Evolutionary conservation across 1,140 invertebrate species (phyloP).

Genomic region (Eurosta solidaginis): DNA sequence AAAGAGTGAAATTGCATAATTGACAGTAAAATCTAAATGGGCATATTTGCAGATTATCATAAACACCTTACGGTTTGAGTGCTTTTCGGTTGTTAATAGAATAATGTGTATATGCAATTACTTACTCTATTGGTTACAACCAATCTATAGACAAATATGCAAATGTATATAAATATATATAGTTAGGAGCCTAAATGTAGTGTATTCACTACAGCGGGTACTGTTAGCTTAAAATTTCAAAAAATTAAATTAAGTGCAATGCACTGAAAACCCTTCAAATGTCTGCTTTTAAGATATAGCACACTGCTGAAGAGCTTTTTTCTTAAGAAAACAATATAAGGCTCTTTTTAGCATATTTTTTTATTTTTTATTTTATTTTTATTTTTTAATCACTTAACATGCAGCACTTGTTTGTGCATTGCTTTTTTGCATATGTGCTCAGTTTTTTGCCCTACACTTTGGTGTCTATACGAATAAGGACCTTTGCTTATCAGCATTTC

Average conservation of each 20-base stretch:
- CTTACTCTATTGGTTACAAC: not conserved
- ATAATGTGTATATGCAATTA: not conserved
- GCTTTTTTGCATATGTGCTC: not conserved
- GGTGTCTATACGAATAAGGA: constrained; percentile 1
- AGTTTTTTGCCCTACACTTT: not conserved
- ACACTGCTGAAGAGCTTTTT: too few relatives aligned
- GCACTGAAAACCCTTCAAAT: too few relatives aligned
- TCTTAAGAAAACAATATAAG: not conserved
- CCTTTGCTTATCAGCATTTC: constrained; percentile 31
- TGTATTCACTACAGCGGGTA: too few relatives aligned
- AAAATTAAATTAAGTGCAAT: too few relatives aligned
- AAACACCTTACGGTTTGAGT: not conserved
- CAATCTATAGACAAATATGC: not conserved
- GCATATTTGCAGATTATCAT: not conserved
- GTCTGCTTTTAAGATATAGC: too few relatives aligned
- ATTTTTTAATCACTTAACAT: not conserved
- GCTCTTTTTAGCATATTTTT: not conserved
- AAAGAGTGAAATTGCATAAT: not conserved
- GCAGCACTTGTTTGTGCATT: not conserved
- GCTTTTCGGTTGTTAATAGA: not conserved
- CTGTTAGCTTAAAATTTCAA: too few relatives aligned
- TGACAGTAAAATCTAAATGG: not conserved
- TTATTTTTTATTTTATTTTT: not conserved
- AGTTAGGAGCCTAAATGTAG: too few relatives aligned
- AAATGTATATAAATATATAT: not conserved